A percentile compares a stretch with the other conserved stretches of the same genome.
phyloP scores from a whole-genome alignment of 2,888 invertebrate species.

The Tinea semifulvella region DNA sequence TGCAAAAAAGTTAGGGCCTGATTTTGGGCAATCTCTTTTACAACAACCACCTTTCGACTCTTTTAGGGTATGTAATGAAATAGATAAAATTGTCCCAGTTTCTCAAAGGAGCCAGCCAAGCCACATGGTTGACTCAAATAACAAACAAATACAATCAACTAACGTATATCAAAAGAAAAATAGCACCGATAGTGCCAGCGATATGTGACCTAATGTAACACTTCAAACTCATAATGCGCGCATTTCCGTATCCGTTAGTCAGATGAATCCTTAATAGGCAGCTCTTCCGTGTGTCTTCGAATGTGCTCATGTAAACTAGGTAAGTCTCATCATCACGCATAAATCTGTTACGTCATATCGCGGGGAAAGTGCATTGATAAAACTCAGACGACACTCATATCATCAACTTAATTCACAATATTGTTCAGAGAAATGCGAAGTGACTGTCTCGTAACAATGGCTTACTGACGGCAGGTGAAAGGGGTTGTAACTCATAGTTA shows the following conservation, averaged over 20 bases:
- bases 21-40: no score
- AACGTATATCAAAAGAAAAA: no score
- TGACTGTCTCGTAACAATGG: neutral
- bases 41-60: no score
- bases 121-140: no score
- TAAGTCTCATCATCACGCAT: conserved; percentile 41
- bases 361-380: conserved; percentile 45
- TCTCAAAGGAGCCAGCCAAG: no score
- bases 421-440: conserved; percentile 9
- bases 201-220: neutral
- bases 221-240: neutral
- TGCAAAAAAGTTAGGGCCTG: no score
- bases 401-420: conserved; percentile 12
- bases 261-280: conserved; percentile 32
- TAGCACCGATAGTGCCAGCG: no score
- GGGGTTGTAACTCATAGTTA: conserved; percentile 13
- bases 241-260: conserved; percentile 12
- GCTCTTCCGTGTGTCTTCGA: conserved; percentile 31
- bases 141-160: no score
- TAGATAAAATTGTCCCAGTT: no score
- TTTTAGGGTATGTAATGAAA: no score
- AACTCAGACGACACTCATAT: neutral
- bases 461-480: conserved; percentile 13
- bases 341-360: conserved; percentile 36
- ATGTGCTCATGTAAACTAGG: conserved; percentile 38